Evolutionary conservation across 2,113 vertebrate species (phyloP).

Genomic region (Electrona antarctica): DNA sequence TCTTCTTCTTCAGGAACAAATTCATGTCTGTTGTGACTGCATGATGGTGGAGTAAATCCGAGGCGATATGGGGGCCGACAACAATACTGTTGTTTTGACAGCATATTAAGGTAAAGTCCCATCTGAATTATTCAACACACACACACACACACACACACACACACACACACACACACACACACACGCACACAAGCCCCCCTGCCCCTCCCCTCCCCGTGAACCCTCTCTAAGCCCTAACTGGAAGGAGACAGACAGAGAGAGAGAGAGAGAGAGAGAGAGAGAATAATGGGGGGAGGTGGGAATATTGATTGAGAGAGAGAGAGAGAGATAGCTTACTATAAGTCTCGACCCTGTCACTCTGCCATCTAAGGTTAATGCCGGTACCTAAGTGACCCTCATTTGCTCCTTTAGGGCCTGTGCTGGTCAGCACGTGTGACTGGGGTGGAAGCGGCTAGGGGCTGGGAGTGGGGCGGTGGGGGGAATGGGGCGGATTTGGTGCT

Average conservation of each 20-base stretch:
- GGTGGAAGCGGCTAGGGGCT: slow-evolving; percentile 28
- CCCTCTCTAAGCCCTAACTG: slow-evolving; percentile 27
- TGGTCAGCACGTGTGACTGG: slow-evolving; percentile 45
- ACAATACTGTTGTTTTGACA: slow-evolving; percentile 52
- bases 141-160: too few relatives aligned
- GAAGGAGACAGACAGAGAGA: slow-evolving; percentile 1
- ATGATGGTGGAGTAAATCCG: slow-evolving; percentile 45
- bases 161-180: too few relatives aligned
- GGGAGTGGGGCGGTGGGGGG: slow-evolving; percentile 28
- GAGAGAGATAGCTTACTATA: slow-evolving; percentile 45
- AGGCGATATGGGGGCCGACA: slow-evolving; percentile 33
- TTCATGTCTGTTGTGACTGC: slow-evolving; percentile 46
- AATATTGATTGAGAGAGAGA: slow-evolving; percentile 13
- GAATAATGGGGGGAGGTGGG: neutral
- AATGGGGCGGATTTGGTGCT: slow-evolving; percentile 67
- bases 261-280: neutral
- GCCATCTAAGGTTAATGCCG: slow-evolving; percentile 50
- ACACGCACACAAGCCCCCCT: too few relatives aligned
- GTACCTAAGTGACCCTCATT: slow-evolving; percentile 72
- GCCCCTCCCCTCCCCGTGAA: slow-evolving; percentile 34
- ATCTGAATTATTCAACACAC: slow-evolving; percentile 65
- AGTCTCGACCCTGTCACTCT: slow-evolving; percentile 58
- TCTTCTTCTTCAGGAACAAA: slow-evolving; percentile 12
- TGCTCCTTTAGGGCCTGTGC: slow-evolving; percentile 61
- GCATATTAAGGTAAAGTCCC: slow-evolving; percentile 55